Percentiles rank a stretch among this genome's conserved stretches.
Conservation (phyloP, 2,113 vertebrate genomes). For the Falcunculus frontatus region DNA sequence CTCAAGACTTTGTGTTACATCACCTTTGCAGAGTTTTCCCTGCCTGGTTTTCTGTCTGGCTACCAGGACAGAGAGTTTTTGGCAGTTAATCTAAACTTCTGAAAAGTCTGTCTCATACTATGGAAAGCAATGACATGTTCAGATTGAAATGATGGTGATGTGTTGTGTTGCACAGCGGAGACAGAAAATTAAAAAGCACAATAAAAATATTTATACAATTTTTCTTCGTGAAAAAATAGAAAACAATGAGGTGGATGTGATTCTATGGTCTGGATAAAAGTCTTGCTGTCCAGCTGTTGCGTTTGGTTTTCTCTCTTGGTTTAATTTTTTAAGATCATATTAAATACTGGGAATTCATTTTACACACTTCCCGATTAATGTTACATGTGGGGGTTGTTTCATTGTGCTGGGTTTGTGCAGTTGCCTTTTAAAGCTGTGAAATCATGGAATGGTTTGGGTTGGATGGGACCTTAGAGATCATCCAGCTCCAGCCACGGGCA, state of each 20-base stretch:
- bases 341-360: neutral
- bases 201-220: neutral
- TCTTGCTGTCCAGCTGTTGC: neutral
- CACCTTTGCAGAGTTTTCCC: constrained; percentile 10
- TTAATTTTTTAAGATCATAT: neutral
- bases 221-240: neutral
- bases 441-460: neutral
- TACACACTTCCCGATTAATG: neutral
- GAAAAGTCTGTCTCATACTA: neutral
- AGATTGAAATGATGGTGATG: neutral
- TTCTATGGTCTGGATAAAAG: neutral
- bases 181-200: neutral
- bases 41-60: neutral
- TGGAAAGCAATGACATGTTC: neutral
- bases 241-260: rapidly evolving
- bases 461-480: neutral
- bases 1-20: neutral
- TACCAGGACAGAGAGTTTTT: neutral
- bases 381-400: neutral
- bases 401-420: neutral
- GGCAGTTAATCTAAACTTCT: neutral
- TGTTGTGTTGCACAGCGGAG: neutral
- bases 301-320: neutral
- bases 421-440: neutral
- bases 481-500: neutral